A percentile compares a stretch with the other conserved stretches of the same genome.
phyloP scores from a whole-genome alignment of 2,797 vertebrate genomes.

The Arctocebus calabarensis region DNA sequence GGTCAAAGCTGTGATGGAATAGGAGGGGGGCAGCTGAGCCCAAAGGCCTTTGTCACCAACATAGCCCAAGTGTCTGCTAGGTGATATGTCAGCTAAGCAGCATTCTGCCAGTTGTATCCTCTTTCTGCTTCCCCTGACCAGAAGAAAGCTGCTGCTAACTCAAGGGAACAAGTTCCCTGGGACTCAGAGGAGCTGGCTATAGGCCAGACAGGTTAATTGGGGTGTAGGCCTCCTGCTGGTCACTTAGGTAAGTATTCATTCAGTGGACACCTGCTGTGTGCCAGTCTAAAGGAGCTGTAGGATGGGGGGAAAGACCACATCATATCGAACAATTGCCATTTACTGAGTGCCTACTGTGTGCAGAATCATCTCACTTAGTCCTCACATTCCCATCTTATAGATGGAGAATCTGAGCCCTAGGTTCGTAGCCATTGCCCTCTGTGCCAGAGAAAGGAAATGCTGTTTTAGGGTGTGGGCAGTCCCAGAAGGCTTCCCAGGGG shows the following conservation, averaged over 20 bases:
- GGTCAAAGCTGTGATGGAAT: neutral
- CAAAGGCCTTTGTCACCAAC: neutral
- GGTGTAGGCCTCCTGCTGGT: conserved; percentile 75
- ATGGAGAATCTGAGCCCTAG: neutral
- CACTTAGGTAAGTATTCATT: conserved; percentile 55
- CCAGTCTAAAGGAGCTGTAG: neutral
- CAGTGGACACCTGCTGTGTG: conserved; percentile 67
- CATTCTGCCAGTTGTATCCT: neutral
- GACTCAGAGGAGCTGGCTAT: neutral
- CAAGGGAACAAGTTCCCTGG: neutral
- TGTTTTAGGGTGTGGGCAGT: neutral
- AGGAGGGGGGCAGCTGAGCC: neutral
- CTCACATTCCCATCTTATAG: neutral
- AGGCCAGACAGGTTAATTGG: conserved; percentile 54
- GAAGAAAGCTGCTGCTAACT: neutral
- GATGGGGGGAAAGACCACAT: neutral
- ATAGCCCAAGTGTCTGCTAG: neutral
- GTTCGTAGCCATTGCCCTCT: neutral
- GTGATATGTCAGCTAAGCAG: neutral
- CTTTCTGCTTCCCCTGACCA: neutral
- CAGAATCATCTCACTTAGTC: neutral
- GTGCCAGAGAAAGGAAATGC: neutral
- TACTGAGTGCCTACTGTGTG: neutral
- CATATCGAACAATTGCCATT: neutral
- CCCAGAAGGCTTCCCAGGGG: conserved; percentile 25